These are phyloP conservation scores for Echinarachnius parma DNA, from an alignment of 53 echinoderm and acorn worm species.

Conservation along the genomic window DNA sequence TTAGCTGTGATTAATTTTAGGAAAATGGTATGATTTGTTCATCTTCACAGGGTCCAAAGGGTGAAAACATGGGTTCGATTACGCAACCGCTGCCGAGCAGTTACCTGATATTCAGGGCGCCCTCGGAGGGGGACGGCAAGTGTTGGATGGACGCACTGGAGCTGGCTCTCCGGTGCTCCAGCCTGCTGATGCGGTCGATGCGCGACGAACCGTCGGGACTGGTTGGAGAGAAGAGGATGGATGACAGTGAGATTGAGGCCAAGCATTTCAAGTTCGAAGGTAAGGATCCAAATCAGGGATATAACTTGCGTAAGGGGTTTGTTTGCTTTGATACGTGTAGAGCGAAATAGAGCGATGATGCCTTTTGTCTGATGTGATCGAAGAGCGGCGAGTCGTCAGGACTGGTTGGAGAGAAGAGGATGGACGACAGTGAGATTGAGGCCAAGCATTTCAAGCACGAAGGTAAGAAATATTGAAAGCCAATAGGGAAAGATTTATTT, in stretches of 20 bases:
- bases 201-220: constrained; percentile 55
- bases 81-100: constrained; percentile 89
- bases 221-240: constrained; percentile 49
- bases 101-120: constrained; percentile 91
- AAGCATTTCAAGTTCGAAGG: constrained; percentile 90
- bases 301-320: too few species aligned
- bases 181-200: constrained; percentile 66
- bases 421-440: constrained; percentile 89
- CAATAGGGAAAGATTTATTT: too few species aligned
- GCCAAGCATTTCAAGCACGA: constrained; percentile 88
- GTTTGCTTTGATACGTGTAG: too few species aligned
- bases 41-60: constrained; percentile 91
- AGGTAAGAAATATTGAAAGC: too few species aligned
- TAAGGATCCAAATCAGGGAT: too few species aligned
- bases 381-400: too few species aligned
- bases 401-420: constrained; percentile 39
- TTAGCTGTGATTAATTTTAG: too few species aligned
- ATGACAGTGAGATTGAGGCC: constrained; percentile 89
- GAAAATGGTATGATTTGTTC: too few species aligned
- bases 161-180: constrained; percentile 87
- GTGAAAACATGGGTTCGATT: constrained; percentile 91
- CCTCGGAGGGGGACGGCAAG: constrained; percentile 81
- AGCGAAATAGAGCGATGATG: too few species aligned
- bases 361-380: too few species aligned
- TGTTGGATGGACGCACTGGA: constrained; percentile 99